phyloP scores from a whole-genome alignment of 2,888 invertebrate genomes.

The Helleia helle region DNA sequence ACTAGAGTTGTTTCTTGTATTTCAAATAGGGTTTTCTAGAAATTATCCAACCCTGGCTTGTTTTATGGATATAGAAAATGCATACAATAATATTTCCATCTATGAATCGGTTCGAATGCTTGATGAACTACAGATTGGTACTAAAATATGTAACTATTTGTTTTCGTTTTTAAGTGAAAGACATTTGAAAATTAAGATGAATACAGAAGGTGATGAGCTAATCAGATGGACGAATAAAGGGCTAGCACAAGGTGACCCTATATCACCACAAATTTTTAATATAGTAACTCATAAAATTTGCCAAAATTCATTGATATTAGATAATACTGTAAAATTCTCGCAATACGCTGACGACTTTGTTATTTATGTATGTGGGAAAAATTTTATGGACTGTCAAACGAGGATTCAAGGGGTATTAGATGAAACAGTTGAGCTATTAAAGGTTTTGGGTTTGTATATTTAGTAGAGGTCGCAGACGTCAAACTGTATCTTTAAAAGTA shows the following conservation, averaged over 20 bases:
- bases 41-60: too few relatives aligned
- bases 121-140: slow-evolving; percentile 6
- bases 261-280: slow-evolving; percentile 24
- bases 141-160: slow-evolving; percentile 11
- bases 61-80: too few relatives aligned
- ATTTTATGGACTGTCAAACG: too few relatives aligned
- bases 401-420: too few relatives aligned
- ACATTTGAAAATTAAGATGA: slow-evolving; percentile 1
- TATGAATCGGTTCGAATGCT: background rate
- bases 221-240: slow-evolving; percentile 9
- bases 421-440: too few relatives aligned
- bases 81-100: slow-evolving; percentile 6
- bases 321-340: background rate
- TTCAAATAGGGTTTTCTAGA: too few relatives aligned
- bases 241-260: slow-evolving; percentile 18
- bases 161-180: slow-evolving; percentile 15
- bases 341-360: slow-evolving; percentile 25
- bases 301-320: too few relatives aligned
- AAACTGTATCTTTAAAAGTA: too few relatives aligned
- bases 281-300: slow-evolving; percentile 7
- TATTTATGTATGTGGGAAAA: too few relatives aligned
- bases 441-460: too few relatives aligned
- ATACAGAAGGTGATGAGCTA: background rate
- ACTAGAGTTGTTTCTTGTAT: too few relatives aligned
- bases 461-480: too few relatives aligned